Base-by-base conservation (phyloP, 1,140 invertebrate genomes). In the Diabrotica undecimpunctata region DNA sequence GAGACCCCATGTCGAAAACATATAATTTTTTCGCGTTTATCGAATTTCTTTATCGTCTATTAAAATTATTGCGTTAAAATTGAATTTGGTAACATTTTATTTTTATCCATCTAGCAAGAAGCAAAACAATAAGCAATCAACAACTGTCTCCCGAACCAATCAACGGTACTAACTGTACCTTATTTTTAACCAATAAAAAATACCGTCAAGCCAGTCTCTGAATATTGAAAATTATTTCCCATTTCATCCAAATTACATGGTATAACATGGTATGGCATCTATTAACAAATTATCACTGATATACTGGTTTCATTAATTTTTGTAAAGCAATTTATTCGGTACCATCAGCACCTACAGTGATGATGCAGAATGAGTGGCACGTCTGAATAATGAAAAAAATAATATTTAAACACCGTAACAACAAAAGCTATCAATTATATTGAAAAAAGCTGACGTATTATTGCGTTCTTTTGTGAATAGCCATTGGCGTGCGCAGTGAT, bases 281-380 rank as follows among this genome's bases (percentile, higher is more conserved):
- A 46, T 46, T 46, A 46, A 46, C 41, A 46, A 46, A 46, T 46
- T 46, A 46, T 46, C 41, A 46, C 41, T 46, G 41, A 46, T 46
- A n/a, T 46, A 46, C 41, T 46, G 41, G 41, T 46, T 46, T 46
- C 41, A 46, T 46, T 46, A 46, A 46, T 46, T 46, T 46, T 46
- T 46, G n/a, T 46, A 46, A 46, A n/a, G 41, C 41, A 46, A 46
- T 46, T 46, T 46, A 46, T 1, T 25, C 25, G 25, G 25, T 25
- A 25, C 25, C 25, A 25, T 25, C 25, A 25, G 25, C 25, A 25
- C 25, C 25, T 25, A 25, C 25, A 25, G 25, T 25, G 25, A 25
- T 25, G 25, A 25, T 25, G 25, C 25, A 25, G 25, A 25, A 25
- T 25, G 25, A 25, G 41, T 46, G n/a, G 41, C 8, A 25, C 8